A percentile compares a stretch with the other conserved stretches of the same genome.
Conservation (phyloP, 2,888 invertebrate species). For the Spatulosminthurus flaviceps region DNA sequence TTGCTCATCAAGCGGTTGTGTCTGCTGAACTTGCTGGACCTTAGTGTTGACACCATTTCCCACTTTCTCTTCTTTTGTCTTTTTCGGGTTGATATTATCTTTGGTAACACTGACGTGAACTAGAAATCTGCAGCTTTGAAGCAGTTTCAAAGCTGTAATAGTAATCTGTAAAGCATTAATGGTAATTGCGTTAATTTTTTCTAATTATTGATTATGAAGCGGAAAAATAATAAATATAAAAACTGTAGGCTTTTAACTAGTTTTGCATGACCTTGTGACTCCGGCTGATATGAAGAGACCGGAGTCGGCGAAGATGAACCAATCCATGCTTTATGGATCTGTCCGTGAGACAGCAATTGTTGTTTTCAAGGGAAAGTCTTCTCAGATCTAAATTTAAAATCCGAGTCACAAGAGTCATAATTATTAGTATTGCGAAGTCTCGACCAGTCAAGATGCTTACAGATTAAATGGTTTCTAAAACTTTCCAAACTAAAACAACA, state of each 20-base stretch:
- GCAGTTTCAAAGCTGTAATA: not conserved
- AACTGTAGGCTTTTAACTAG: too few relatives aligned
- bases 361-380: slow-evolving; percentile 41
- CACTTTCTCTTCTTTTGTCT: too few relatives aligned
- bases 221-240: too few relatives aligned
- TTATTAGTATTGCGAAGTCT: too few relatives aligned
- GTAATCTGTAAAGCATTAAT: slow-evolving; percentile 15
- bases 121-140: slow-evolving; percentile 30
- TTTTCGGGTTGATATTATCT: not conserved
- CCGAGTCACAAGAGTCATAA: too few relatives aligned
- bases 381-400: slow-evolving; percentile 19
- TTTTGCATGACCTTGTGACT: slow-evolving; percentile 29
- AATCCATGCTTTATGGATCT: slow-evolving; percentile 34
- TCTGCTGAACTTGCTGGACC: not conserved
- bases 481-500: too few relatives aligned
- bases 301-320: slow-evolving; percentile 5
- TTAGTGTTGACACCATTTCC: not conserved
- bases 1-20: not conserved
- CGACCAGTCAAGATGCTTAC: too few relatives aligned
- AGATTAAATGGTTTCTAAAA: too few relatives aligned
- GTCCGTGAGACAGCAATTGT: slow-evolving; percentile 45
- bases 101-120: slow-evolving; percentile 40
- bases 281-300: slow-evolving; percentile 24
- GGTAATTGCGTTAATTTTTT: too few relatives aligned
- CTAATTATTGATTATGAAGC: too few relatives aligned